Percentiles rank a stretch among this genome's conserved stretches.
These are phyloP conservation scores for Asobara japonica DNA, from an alignment of 1,140 invertebrate species.

Conservation along the genomic window DNA sequence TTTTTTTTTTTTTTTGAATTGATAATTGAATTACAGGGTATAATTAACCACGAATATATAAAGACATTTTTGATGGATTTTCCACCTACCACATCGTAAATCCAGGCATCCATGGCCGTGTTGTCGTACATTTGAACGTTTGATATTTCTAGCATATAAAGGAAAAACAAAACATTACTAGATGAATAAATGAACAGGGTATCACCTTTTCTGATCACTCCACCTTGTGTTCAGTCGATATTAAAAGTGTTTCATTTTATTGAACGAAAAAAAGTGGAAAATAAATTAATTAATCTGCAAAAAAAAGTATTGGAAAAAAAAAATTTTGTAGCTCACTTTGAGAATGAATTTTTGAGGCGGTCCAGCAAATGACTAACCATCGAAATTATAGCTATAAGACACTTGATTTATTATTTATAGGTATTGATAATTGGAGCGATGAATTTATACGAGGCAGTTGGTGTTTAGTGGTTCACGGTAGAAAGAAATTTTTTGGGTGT, in stretches of 20 bases:
- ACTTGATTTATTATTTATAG: not conserved
- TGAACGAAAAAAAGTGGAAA: conserved; percentile 14
- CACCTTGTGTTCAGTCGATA: not conserved
- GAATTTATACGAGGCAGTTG: not conserved
- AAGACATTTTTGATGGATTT: conserved; percentile 23
- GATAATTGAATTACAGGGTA: not conserved
- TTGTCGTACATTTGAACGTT: conserved; percentile 48
- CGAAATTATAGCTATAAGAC: not conserved
- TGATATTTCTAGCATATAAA: not conserved
- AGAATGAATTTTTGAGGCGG: not conserved
- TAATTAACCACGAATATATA: not conserved
- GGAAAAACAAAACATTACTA: not conserved
- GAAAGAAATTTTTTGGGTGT: not conserved
- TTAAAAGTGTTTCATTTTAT: not conserved
- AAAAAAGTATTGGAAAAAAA: not conserved
- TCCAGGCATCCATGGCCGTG: conserved; percentile 62
- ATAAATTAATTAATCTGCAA: not conserved
- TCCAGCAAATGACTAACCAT: not conserved
- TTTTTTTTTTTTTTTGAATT: no score
- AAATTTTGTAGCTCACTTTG: not conserved
- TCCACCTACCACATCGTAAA: conserved; percentile 61
- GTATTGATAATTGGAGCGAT: not conserved
- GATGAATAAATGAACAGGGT: not conserved
- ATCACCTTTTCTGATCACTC: not conserved
- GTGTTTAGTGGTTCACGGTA: not conserved